Evolutionary conservation across 2,888 invertebrate genomes (phyloP).

Genomic region (Eledone cirrhosa): DNA sequence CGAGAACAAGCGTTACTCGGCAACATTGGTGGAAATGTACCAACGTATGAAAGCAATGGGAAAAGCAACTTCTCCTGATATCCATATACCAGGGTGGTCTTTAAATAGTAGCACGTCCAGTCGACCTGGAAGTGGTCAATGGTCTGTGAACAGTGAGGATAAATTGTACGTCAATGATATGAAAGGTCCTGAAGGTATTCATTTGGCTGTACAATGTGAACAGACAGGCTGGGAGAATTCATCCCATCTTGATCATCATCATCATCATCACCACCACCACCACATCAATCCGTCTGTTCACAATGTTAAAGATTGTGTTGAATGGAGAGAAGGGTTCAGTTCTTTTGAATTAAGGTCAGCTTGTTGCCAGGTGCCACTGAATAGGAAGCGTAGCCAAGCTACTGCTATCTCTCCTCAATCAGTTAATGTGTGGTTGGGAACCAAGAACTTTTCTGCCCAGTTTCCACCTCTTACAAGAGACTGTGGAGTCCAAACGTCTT

Average conservation of each 20-base stretch:
- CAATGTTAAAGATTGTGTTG: neutral
- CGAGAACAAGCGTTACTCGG: constrained; percentile 51
- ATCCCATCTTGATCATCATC: neutral
- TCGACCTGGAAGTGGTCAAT: constrained; percentile 25
- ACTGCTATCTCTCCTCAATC: constrained; percentile 55
- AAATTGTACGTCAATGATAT: neutral
- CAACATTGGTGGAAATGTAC: constrained; percentile 56
- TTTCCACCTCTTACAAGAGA: constrained; percentile 59
- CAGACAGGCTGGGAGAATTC: constrained; percentile 17
- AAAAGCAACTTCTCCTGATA: constrained; percentile 54
- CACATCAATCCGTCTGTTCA: constrained; percentile 3
- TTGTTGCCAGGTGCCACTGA: constrained; percentile 38
- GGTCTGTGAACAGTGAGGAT: constrained; percentile 26
- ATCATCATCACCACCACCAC: neutral
- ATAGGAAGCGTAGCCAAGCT: constrained; percentile 40
- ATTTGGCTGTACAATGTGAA: neutral
- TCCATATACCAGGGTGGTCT: constrained; percentile 14
- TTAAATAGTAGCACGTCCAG: constrained; percentile 15
- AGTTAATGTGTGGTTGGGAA: constrained; percentile 57
- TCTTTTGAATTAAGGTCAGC: constrained; percentile 4
- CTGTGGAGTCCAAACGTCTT: constrained; percentile 54
- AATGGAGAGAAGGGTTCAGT: neutral
- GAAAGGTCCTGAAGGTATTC: neutral
- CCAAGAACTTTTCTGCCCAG: constrained; percentile 58
- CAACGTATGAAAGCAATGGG: constrained; percentile 54